These are phyloP conservation scores for Timandra comae DNA, from an alignment of 2,888 invertebrate genomes.

Conservation along the genomic window DNA sequence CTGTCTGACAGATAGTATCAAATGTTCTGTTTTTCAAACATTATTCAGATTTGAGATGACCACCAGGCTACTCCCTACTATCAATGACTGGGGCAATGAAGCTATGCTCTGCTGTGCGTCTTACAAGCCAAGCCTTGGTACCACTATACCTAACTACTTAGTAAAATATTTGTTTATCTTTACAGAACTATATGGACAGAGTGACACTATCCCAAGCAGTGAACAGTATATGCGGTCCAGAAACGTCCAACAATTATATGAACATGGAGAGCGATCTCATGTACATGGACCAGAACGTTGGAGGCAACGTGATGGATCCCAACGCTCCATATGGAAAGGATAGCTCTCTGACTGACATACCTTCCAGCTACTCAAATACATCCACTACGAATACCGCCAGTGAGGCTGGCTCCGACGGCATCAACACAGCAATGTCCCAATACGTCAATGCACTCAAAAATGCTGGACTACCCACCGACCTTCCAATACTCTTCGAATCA, in stretches of 20 bases:
- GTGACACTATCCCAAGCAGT: conserved; percentile 66
- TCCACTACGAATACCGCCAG: conserved; percentile 36
- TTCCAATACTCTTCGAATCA: conserved; percentile 79
- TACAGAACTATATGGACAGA: conserved; percentile 67
- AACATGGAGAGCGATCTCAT: conserved; percentile 61
- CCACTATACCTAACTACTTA: too few species aligned
- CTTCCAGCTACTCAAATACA: conserved; percentile 44
- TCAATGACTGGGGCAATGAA: too few species aligned
- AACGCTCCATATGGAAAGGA: conserved; percentile 50
- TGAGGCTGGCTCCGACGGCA: conserved; percentile 38
- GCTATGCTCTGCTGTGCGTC: too few species aligned
- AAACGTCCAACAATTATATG: conserved; percentile 51
- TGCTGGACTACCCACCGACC: conserved; percentile 63
- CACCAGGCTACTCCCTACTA: too few species aligned
- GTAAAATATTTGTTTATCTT: conserved; percentile 10
- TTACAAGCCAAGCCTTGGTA: too few species aligned
- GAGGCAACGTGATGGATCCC: conserved; percentile 52
- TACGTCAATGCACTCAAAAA: conserved; percentile 69
- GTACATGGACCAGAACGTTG: conserved; percentile 58
- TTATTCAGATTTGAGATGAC: not conserved
- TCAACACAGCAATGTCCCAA: conserved; percentile 65
- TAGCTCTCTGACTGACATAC: conserved; percentile 45
- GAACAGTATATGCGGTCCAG: conserved; percentile 63
- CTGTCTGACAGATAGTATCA: too few species aligned
- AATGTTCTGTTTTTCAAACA: too few species aligned